phyloP scores from a whole-genome alignment of 2,113 vertebrate species.

The Corythaeola cristata region DNA sequence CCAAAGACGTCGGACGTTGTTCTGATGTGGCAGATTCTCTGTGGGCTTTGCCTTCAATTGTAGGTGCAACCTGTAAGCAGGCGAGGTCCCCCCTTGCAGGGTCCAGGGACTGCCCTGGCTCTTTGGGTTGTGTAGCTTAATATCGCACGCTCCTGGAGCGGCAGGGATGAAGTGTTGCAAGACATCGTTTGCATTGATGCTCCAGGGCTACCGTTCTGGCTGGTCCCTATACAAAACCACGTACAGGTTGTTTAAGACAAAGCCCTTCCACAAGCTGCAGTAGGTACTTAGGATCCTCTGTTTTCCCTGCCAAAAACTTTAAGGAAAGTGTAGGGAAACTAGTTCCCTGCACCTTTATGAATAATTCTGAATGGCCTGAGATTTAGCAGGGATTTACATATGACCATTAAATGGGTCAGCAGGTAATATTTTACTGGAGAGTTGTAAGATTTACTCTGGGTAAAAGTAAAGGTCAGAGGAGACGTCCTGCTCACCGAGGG shows the following conservation, averaged over 20 bases:
- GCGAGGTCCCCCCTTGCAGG: neutral
- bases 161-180: neutral
- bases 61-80: neutral
- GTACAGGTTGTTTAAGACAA: neutral
- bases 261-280: neutral
- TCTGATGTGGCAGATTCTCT: neutral
- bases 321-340: neutral
- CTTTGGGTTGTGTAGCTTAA: neutral
- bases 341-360: neutral
- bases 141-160: neutral
- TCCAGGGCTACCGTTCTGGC: neutral
- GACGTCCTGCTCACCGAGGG: neutral
- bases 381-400: neutral
- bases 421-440: neutral
- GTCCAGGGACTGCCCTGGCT: neutral
- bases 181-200: neutral
- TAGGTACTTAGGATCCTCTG: neutral
- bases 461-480: neutral
- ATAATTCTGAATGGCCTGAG: neutral
- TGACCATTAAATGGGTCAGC: neutral
- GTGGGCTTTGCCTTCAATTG: neutral
- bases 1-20: neutral
- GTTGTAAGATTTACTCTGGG: neutral
- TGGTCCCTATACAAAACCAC: neutral
- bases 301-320: neutral